Evolutionary conservation across 1,140 invertebrate species (phyloP).

Genomic region (Drosophila rufa): DNA sequence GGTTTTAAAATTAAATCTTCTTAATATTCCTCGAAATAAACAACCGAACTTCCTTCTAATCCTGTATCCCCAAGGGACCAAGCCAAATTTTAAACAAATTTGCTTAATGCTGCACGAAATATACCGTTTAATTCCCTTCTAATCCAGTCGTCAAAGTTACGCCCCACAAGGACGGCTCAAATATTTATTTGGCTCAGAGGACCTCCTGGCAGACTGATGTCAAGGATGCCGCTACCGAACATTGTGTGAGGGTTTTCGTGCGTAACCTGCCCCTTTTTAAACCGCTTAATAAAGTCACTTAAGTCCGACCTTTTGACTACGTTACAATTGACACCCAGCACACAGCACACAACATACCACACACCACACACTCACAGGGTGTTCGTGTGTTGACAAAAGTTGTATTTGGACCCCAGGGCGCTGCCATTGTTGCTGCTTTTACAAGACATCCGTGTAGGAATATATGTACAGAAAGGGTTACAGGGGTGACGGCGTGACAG

Average conservation of each 20-base stretch:
- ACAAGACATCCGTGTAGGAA: slow-evolving; percentile 50
- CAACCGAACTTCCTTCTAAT: not conserved
- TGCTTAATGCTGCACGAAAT: slow-evolving; percentile 23
- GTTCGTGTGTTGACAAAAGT: slow-evolving; percentile 72
- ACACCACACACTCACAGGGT: slow-evolving; percentile 15
- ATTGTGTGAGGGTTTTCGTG: slow-evolving; percentile 11
- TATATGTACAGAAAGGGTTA: slow-evolving; percentile 1
- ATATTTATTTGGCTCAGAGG: slow-evolving; percentile 21
- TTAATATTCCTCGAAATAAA: not conserved
- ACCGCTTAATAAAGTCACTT: slow-evolving; percentile 85
- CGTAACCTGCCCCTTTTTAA: slow-evolving; percentile 74
- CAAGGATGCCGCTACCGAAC: slow-evolving; percentile 1
- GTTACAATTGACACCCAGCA: slow-evolving; percentile 80
- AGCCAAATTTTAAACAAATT: slow-evolving; percentile 25
- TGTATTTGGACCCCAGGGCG: slow-evolving; percentile 65
- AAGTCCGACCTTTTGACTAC: slow-evolving; percentile 80
- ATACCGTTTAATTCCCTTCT: slow-evolving; percentile 41
- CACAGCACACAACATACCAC: slow-evolving; percentile 7
- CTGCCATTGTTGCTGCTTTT: slow-evolving; percentile 72
- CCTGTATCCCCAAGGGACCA: not conserved
- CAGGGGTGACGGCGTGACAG: slow-evolving; percentile 70
- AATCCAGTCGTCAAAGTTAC: slow-evolving; percentile 44
- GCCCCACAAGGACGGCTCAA: slow-evolving; percentile 27
- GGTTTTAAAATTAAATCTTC: not conserved
- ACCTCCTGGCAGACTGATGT: slow-evolving; percentile 29